Base-by-base conservation (phyloP, 37 sponge, comb jelly and placozoan species). In the Bolinopsis microptera region DNA sequence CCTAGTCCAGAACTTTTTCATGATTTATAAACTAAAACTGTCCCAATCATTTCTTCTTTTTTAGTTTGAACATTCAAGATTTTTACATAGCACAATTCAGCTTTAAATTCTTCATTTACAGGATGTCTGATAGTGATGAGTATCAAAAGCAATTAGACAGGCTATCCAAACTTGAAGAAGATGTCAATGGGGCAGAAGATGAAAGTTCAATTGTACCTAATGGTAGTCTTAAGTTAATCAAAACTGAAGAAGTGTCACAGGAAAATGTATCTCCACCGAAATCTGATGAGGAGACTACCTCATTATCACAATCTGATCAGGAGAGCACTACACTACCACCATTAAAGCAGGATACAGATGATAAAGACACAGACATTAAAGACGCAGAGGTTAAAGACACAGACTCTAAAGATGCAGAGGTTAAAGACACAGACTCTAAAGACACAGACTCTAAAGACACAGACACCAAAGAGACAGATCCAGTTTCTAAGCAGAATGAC, bases 91-190 rank as follows among this genome's bases (percentile, higher is more conserved):
- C n/a, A n/a, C n/a, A n/a, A n/a, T n/a, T n/a, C n/a, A n/a, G n/a
- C n/a, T 48, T 13, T 48, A 48, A 48, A 48, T 48, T 48, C 61
- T 48, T 48, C 13, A 13, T 18, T 77, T 77, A 5, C 35, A 86
- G 90, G 26, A 86, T 86, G 90, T 86, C 90, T 27, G 41, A 86
- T 86, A 28, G 61, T 41, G 61, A 86, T 41, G 90, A 86, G 26
- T 77, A 32, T 77, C 80, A 77, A 77, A 77, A 77, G 35, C 80
- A 77, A 77, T 38, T 86, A 39, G 90, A 86, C 35, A 28, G 90
- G 3, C 61, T 86, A n/a, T 86, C 90, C 1, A 86, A 86, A 30
- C 35, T 86, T 23, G 90, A 41, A 41, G 90, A 40, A 39, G 90
- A 86, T 41, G 90, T 41, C 21, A 41, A 39, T 27, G 61, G 36